Conservation (phyloP, 2,888 invertebrate species). For the Zhengitettix transpicula region DNA sequence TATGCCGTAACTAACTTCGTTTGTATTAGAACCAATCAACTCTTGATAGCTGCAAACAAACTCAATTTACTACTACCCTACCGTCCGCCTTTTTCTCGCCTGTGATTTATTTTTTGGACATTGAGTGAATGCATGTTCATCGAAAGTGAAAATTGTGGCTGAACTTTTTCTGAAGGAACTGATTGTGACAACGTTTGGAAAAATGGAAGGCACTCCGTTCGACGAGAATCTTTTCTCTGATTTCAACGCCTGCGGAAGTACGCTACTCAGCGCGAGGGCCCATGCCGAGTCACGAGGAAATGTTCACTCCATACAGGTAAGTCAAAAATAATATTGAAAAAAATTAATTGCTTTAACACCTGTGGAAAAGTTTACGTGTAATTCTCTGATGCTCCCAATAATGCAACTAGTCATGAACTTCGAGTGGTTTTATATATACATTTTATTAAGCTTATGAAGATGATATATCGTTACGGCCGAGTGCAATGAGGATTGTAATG, state of each 20-base stretch:
- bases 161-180: neutral
- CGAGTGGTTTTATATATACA: too few species aligned
- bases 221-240: slow-evolving; percentile 70
- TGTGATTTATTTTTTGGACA: neutral
- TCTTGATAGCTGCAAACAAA: too few species aligned
- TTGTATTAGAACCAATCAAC: neutral
- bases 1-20: neutral
- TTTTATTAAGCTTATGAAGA: too few species aligned
- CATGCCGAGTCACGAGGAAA: slow-evolving; percentile 15
- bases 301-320: slow-evolving; percentile 20
- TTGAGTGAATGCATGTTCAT: too few species aligned
- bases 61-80: too few species aligned
- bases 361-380: too few species aligned
- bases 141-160: too few species aligned
- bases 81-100: neutral
- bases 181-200: neutral
- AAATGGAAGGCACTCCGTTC: slow-evolving; percentile 52
- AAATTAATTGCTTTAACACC: too few species aligned
- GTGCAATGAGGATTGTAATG: too few species aligned
- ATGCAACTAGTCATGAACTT: too few species aligned
- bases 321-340: neutral
- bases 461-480: too few species aligned
- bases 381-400: too few species aligned
- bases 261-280: slow-evolving; percentile 13
- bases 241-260: slow-evolving; percentile 38